Percentiles rank a stretch among this genome's conserved stretches.
phyloP scores from a whole-genome alignment of 2,113 vertebrate genomes.

The Gopherus evgoodei region DNA sequence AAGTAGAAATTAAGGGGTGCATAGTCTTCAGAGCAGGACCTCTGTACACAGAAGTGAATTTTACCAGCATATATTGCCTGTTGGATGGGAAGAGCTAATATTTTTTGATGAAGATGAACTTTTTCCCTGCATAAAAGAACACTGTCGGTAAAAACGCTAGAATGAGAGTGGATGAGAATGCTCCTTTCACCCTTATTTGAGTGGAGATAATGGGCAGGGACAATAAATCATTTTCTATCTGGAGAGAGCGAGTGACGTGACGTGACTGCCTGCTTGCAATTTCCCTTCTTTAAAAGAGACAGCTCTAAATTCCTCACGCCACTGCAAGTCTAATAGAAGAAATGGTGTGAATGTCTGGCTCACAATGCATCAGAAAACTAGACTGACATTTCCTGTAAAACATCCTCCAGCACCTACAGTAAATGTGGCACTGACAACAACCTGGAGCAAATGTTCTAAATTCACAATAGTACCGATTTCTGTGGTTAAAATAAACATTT shows the following conservation, averaged over 20 bases:
- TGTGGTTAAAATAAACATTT: slow-evolving; percentile 65
- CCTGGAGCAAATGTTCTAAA: slow-evolving; percentile 27
- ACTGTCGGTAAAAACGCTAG: background rate
- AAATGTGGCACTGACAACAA: slow-evolving; percentile 63
- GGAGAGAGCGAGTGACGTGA: background rate
- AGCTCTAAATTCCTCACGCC: background rate
- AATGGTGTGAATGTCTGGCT: slow-evolving; percentile 31
- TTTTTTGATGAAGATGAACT: background rate
- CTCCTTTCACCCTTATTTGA: background rate
- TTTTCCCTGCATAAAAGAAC: background rate
- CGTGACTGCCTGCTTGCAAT: background rate
- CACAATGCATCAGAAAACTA: slow-evolving; percentile 28
- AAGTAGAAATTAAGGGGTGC: background rate
- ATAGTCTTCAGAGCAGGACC: background rate
- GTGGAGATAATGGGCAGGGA: background rate
- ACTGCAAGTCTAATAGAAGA: background rate
- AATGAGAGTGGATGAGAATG: background rate
- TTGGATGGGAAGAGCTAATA: background rate
- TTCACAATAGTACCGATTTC: slow-evolving; percentile 54
- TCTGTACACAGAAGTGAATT: background rate
- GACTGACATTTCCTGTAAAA: slow-evolving; percentile 52
- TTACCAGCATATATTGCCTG: fast-evolving
- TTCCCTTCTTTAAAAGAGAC: background rate
- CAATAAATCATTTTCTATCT: background rate
- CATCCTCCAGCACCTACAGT: slow-evolving; percentile 43